Percentiles rank a stretch among this genome's conserved stretches.
These are phyloP conservation scores for Rhea americana DNA, from an alignment of 2,113 vertebrate genomes.

Conservation along the genomic window DNA sequence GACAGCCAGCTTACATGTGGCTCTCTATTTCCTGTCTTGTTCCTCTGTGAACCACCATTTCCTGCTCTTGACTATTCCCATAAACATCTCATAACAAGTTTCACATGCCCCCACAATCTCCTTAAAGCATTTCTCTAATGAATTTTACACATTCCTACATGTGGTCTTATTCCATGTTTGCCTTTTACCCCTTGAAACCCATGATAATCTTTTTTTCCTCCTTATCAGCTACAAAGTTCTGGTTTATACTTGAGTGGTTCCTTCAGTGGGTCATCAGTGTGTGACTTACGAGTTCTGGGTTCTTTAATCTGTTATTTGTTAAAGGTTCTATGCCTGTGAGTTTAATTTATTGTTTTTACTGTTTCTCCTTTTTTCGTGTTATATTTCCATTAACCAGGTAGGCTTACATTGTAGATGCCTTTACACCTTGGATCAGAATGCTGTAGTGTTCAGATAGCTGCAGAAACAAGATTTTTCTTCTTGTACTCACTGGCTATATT, in stretches of 20 bases:
- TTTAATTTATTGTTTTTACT: neutral
- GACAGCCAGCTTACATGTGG: neutral
- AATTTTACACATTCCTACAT: rapidly evolving
- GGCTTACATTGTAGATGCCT: rapidly evolving
- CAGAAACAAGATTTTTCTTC: neutral
- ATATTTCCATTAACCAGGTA: neutral
- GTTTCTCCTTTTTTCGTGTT: neutral
- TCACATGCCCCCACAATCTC: rapidly evolving
- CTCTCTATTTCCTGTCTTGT: neutral
- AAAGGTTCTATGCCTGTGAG: neutral
- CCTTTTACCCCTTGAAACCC: neutral
- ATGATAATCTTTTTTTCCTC: neutral
- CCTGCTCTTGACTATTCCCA: neutral
- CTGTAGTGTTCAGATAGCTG: neutral
- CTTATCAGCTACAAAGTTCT: neutral
- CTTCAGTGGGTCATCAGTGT: neutral
- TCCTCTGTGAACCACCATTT: neutral
- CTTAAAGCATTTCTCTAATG: neutral
- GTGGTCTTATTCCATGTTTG: neutral
- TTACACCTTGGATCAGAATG: neutral
- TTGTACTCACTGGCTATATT: neutral
- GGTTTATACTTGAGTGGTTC: neutral
- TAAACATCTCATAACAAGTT: neutral
- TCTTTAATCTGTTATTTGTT: neutral
- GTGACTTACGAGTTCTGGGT: neutral